phyloP scores from a whole-genome alignment of 2,888 invertebrate genomes.

The Hydropsyche betteni region DNA sequence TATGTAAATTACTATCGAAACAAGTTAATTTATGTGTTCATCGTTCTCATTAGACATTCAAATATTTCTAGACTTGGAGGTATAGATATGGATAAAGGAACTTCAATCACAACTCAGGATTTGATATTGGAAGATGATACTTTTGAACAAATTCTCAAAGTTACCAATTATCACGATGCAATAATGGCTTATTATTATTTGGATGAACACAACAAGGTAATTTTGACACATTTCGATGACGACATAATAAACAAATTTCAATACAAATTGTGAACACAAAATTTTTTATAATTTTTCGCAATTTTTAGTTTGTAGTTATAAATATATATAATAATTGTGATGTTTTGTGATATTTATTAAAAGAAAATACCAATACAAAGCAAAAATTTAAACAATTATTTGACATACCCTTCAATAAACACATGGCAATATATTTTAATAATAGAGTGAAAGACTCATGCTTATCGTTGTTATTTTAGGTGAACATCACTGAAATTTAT shows the following conservation, averaged over 20 bases:
- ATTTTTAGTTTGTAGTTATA: no score
- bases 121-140: slow-evolving; percentile 66
- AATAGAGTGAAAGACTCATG: neutral
- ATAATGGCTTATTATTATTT: slow-evolving; percentile 92
- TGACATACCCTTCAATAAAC: no score
- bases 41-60: slow-evolving; percentile 37
- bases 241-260: no score
- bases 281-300: no score
- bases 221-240: no score
- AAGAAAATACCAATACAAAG: no score
- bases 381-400: no score
- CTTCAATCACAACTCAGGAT: slow-evolving; percentile 52
- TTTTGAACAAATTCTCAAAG: slow-evolving; percentile 76
- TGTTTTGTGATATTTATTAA: no score
- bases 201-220: slow-evolving; percentile 84
- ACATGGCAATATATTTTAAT: neutral
- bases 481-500: slow-evolving; percentile 89
- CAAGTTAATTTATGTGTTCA: neutral
- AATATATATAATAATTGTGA: no score
- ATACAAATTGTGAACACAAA: no score
- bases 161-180: slow-evolving; percentile 87
- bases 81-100: slow-evolving; percentile 26
- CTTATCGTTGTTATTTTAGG: slow-evolving; percentile 60
- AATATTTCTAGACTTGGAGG: slow-evolving; percentile 44
- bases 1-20: neutral